phyloP scores from a whole-genome alignment of 37 sponge, comb jelly and placozoan species.

The Bolinopsis microptera region DNA sequence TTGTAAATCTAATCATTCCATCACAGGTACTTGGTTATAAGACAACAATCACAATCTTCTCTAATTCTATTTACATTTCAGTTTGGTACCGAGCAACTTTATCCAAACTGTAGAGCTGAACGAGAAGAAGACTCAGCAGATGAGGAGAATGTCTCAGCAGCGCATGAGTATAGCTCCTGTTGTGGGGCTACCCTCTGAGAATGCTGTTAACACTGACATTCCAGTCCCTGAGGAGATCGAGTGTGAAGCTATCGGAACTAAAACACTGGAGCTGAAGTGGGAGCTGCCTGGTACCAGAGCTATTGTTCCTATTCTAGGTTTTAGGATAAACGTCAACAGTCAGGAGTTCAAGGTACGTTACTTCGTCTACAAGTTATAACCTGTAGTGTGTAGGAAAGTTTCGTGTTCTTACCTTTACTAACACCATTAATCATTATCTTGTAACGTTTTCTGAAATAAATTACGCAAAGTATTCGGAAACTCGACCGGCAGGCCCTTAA shows the following conservation, averaged over 20 bases:
- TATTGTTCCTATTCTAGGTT: background rate
- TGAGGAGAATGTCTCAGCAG: constrained; percentile 39
- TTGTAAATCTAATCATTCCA: too few species aligned
- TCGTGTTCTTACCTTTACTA: too few species aligned
- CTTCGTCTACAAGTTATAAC: too few species aligned
- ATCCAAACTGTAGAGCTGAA: constrained; percentile 34
- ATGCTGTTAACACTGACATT: background rate
- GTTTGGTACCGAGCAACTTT: constrained; percentile 35
- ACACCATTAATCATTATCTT: too few species aligned
- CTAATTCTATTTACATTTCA: too few species aligned
- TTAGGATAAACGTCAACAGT: constrained; percentile 27
- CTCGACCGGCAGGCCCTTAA: too few species aligned
- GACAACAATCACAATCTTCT: too few species aligned
- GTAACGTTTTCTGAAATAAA: background rate
- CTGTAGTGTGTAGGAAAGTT: too few species aligned
- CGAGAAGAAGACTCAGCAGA: constrained; percentile 48
- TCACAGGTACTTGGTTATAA: too few species aligned
- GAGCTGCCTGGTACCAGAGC: constrained; percentile 16
- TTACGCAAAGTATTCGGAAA: too few species aligned
- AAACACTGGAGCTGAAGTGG: background rate
- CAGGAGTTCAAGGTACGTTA: constrained; percentile 46
- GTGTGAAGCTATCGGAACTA: constrained; percentile 4
- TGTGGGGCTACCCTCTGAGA: background rate
- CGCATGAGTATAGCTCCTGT: background rate
- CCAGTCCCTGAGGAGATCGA: constrained; percentile 10